Base-by-base conservation (phyloP, 2,797 vertebrate species). In the Anguilla marmorata region DNA sequence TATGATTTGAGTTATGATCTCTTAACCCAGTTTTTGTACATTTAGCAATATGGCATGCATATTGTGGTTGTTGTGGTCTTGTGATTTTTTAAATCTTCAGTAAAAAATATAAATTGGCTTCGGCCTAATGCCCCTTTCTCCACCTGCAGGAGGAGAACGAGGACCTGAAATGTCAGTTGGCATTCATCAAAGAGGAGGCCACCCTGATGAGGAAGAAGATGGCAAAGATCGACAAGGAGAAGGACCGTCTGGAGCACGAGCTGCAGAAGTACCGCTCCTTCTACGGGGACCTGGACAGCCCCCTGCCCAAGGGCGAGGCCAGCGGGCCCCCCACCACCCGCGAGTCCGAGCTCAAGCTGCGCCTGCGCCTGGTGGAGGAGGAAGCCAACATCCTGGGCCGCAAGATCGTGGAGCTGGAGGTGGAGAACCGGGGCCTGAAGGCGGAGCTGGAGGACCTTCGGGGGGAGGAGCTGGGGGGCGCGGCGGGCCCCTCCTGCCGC, bases 151-250 rank as follows among this genome's bases (percentile, higher is more conserved):
- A 99, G 90, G 98, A 99, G 92, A 99, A 95, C 45, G 98, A 99
- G 82, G 99, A 99, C 90, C 93, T 99, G 89, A 99, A 98, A 93
- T 99, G 98, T 91, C 99, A 99, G 93, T 93, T 99, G 82, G 97
- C 99, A 89, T 99, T 99, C 89, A 97, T 98, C 91, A 99, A 98
- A 93, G 99, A 99, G 92, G 98, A 99, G 92, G 98, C 98, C 56
- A 93, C 96, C 86, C 89, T 99, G 92, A 99, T 99, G 99, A 97
- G 98, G 89, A 99, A 99, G 93, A 99, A 99, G 94, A 98, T 99
- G 98, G 98, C 98, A 82, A 99, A 99, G 94, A 98, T 99, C 0
- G 99, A 99, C 91, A 99, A 99, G 90, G 98, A 99, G 90, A 99
- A 99, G 91, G 99, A 99, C 93, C 94, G 98, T 27, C 96, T 99